These are phyloP conservation scores for Microchrysa polita DNA, from an alignment of 2,888 invertebrate species.

Conservation along the genomic window DNA sequence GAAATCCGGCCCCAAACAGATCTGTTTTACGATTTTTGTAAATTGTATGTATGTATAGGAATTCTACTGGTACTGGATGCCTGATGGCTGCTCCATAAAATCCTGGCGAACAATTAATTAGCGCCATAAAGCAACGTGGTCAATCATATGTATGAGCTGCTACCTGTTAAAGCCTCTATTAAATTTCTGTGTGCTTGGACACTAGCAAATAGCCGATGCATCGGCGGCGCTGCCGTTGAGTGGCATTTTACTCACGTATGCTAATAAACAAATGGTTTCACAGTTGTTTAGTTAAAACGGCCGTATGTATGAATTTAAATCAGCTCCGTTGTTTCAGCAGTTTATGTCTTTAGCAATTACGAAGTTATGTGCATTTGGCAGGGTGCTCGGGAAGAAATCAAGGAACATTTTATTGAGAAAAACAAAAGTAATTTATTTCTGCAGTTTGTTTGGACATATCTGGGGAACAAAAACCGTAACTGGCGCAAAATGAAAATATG, in stretches of 20 bases:
- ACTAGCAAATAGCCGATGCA: neutral
- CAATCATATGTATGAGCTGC: conserved; percentile 45
- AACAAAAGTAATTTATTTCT: too few relatives aligned
- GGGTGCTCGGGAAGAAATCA: too few relatives aligned
- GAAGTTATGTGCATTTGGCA: conserved; percentile 1
- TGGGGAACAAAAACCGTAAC: too few relatives aligned
- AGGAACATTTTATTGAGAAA: too few relatives aligned
- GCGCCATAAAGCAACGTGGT: conserved; percentile 44
- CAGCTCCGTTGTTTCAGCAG: conserved; percentile 45
- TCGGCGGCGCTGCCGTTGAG: conserved; percentile 31
- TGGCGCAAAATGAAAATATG: too few relatives aligned
- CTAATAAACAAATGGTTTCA: conserved; percentile 54
- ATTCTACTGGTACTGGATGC: conserved; percentile 23
- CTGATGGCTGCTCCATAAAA: conserved; percentile 45
- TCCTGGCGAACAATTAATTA: conserved; percentile 52
- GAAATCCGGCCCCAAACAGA: conserved; percentile 2
- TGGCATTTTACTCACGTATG: conserved; percentile 53
- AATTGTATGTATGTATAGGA: too few relatives aligned
- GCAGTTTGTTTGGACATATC: too few relatives aligned
- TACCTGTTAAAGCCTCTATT: conserved; percentile 48
- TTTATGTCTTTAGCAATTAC: conserved; percentile 35
- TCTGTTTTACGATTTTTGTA: conserved; percentile 42
- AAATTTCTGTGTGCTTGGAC: conserved; percentile 9
- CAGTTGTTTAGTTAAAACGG: conserved; percentile 53
- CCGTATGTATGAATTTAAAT: conserved; percentile 54